Percentiles rank a stretch among this genome's conserved stretches.
These are phyloP conservation scores for Orchesella cincta DNA, from an alignment of 1,140 invertebrate genomes.

Conservation along the genomic window DNA sequence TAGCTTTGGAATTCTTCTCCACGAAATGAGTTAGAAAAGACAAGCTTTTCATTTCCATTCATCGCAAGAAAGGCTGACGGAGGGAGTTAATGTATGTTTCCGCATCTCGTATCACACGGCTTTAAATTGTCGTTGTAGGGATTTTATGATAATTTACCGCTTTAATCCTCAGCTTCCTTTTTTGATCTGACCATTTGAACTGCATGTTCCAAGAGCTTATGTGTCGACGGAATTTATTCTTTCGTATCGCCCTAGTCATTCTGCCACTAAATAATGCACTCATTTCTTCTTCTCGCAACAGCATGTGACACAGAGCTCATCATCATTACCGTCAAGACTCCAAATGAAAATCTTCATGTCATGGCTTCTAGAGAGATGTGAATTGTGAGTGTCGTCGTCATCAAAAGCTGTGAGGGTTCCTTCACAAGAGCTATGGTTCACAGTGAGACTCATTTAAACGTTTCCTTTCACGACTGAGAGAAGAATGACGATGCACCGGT, in stretches of 20 bases:
- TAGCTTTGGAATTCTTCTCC: background rate
- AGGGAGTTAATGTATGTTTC: background rate
- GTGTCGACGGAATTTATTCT: too few relatives aligned
- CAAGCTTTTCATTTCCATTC: background rate
- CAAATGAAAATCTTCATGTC: background rate
- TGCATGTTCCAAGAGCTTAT: background rate
- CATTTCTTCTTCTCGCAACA: background rate
- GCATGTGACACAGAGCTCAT: background rate
- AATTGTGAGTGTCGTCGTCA: too few relatives aligned
- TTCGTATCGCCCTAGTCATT: too few relatives aligned
- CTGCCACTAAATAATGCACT: too few relatives aligned
- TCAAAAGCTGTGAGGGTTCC: too few relatives aligned
- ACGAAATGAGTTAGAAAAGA: background rate
- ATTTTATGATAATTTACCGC: background rate
- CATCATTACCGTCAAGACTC: background rate
- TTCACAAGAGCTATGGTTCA: too few relatives aligned
- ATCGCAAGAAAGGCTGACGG: background rate
- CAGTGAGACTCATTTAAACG: too few relatives aligned
- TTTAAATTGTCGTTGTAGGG: background rate
- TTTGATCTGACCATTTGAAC: background rate
- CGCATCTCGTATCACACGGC: too few relatives aligned
- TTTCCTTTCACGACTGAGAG: too few relatives aligned
- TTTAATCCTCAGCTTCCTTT: constrained; percentile 1
- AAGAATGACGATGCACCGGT: too few relatives aligned
- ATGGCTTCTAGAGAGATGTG: too few relatives aligned